Percentiles rank a stretch among this genome's conserved stretches.
Conservation (phyloP, 2,888 invertebrate species). For the Colostygia pectinataria region DNA sequence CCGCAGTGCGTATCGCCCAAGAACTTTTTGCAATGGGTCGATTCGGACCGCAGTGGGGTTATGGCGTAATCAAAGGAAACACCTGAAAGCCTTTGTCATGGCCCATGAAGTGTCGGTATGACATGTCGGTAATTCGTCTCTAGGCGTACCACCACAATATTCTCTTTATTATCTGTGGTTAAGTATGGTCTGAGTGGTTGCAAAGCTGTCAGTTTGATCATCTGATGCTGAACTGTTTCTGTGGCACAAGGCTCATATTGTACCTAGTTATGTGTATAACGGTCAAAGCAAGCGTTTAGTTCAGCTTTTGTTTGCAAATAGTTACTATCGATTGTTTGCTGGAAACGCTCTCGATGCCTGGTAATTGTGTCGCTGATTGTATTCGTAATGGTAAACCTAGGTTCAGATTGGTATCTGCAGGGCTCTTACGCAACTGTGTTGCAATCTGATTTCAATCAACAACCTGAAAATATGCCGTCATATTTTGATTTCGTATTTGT, state of each 20-base stretch:
- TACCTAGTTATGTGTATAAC: neutral
- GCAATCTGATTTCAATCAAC: no score
- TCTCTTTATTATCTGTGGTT: neutral
- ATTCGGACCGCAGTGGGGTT: no score
- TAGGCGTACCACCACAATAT: neutral
- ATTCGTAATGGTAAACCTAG: neutral
- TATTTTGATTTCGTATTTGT: no score
- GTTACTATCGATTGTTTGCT: constrained; percentile 1
- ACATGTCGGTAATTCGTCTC: constrained; percentile 5
- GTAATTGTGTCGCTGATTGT: constrained; percentile 6
- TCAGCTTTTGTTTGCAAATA: constrained; percentile 16
- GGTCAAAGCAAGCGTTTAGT: constrained; percentile 14
- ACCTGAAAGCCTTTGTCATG: no score
- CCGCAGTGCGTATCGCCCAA: no score
- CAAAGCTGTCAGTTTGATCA: constrained; percentile 17
- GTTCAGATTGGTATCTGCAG: no score
- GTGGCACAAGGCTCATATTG: neutral
- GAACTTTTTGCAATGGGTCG: no score
- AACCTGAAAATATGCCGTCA: no score
- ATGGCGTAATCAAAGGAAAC: no score
- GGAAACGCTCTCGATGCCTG: neutral
- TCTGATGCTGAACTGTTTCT: neutral
- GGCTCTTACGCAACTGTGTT: no score
- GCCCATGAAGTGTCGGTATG: no score
- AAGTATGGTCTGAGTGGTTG: constrained; percentile 1